Evolutionary conservation across 2,113 vertebrate genomes (phyloP), one percentile per base, ranked within the genome.

Genomic region (Chaetura pelagica): DNA sequence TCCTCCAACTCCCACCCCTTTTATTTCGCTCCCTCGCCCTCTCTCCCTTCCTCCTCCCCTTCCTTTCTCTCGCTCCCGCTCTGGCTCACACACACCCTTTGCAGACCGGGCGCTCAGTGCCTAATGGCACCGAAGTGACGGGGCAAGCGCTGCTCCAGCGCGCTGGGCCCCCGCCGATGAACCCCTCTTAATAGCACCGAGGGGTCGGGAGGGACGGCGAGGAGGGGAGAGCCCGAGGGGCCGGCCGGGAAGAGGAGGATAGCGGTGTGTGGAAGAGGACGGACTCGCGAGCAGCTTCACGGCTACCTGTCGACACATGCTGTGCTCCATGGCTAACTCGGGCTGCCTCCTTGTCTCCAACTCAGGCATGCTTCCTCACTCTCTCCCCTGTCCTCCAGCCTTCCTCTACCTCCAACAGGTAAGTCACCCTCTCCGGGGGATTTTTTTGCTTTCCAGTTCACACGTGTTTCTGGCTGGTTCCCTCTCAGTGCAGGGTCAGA

Each of bases 401-500:
- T 99, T 99, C 98, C 99, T 99, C 98, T 99, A 99, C 98, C 99
- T 99, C 98, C 99, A 99, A 97, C 98, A 99, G 99, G 99, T 99
- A 99, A 99, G 99, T 93, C 87, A 85, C 89, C 93, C 96, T 94
- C 97, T 91, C 94, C 83, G 63, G 90, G 75, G 92, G 86, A 86
- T 95, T 94, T 87, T 87, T 89, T 81, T 84, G 89, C 96, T 97
- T 93, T 90, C 84, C 4, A 66, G 55, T 95, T 97, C 90, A 78
- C 98, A 98, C 97, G 97, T 98, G 98, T 95, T 96, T 92, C 87
- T 94, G 93, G 89, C 71, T 18, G 54, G 38, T 49, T 87, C 84
- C 80, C 90, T 82, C 94, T 35, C 6, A 10, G 86, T 12, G 1
- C 81, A 93, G 92, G 85, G 69, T 85, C 62, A 20, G 75, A 68